These are phyloP conservation scores for Phacellophora camtschatica DNA, from an alignment of 30 jellyfish, hydroid and myxozoan species.

Conservation along the genomic window DNA sequence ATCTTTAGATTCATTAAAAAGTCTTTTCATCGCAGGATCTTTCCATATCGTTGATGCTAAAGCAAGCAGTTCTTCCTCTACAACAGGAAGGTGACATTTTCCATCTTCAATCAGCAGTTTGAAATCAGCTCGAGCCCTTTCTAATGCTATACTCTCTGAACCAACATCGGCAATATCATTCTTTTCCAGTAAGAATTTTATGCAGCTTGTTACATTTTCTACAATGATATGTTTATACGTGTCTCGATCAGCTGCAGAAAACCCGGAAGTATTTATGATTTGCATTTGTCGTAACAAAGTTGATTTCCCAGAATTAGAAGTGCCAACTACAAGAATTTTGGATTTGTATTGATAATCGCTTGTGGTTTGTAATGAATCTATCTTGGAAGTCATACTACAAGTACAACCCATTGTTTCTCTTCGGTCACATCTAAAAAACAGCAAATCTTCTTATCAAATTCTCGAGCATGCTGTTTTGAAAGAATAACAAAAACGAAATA, in stretches of 20 bases:
- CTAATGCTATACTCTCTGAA: too few species aligned
- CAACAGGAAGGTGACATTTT: neutral
- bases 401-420: neutral
- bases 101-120: neutral
- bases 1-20: neutral
- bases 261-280: conserved; percentile 43
- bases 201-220: conserved; percentile 20
- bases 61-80: neutral
- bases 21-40: neutral
- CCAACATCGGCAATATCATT: neutral
- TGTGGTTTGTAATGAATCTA: too few species aligned
- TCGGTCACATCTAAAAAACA: too few species aligned
- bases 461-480: too few species aligned
- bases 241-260: conserved; percentile 44
- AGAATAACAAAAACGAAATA: too few species aligned
- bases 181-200: neutral
- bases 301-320: conserved; percentile 72
- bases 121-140: neutral
- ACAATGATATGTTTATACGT: conserved; percentile 3
- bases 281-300: conserved; percentile 64
- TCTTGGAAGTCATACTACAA: neutral
- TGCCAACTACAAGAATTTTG: conserved; percentile 53
- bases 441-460: too few species aligned
- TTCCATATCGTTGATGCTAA: conserved; percentile 18
- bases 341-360: too few species aligned